Conservation (phyloP, 1,140 invertebrate genomes). For the Aculops lycopersici region DNA sequence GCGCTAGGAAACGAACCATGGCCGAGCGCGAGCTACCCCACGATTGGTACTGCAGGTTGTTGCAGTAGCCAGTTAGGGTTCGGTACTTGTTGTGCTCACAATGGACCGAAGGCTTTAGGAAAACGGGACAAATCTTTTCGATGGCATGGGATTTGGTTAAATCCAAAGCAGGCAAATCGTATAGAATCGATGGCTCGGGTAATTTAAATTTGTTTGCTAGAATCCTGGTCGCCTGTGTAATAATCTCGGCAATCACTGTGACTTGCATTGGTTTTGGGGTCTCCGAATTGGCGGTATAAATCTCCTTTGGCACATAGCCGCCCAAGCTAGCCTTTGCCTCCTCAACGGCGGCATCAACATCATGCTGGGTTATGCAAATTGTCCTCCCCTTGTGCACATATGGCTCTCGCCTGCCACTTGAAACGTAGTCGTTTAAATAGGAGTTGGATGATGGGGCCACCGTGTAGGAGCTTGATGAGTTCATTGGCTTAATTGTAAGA, state of each 20-base stretch:
- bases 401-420: constrained; percentile 7
- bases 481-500: neutral
- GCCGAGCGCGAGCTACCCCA: constrained; percentile 58
- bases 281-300: constrained; percentile 12
- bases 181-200: constrained; percentile 48
- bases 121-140: constrained; percentile 49
- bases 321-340: constrained; percentile 36
- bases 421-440: neutral
- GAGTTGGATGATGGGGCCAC: neutral
- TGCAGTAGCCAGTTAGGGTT: constrained; percentile 58
- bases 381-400: constrained; percentile 23
- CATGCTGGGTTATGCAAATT: constrained; percentile 62
- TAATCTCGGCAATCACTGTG: constrained; percentile 13
- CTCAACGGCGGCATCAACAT: constrained; percentile 52
- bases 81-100: constrained; percentile 23
- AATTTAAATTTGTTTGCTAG: constrained; percentile 50
- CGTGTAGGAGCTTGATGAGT: neutral
- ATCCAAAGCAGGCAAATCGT: constrained; percentile 51
- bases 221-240: constrained; percentile 47
- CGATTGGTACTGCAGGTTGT: constrained; percentile 55
- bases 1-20: constrained; percentile 19
- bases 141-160: constrained; percentile 55
- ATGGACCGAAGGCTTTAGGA: constrained; percentile 40
- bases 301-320: constrained; percentile 12
- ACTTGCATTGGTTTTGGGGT: constrained; percentile 11